Evolutionary conservation across 2,113 vertebrate genomes (phyloP).

Genomic region (Gambusia holbrooki): DNA sequence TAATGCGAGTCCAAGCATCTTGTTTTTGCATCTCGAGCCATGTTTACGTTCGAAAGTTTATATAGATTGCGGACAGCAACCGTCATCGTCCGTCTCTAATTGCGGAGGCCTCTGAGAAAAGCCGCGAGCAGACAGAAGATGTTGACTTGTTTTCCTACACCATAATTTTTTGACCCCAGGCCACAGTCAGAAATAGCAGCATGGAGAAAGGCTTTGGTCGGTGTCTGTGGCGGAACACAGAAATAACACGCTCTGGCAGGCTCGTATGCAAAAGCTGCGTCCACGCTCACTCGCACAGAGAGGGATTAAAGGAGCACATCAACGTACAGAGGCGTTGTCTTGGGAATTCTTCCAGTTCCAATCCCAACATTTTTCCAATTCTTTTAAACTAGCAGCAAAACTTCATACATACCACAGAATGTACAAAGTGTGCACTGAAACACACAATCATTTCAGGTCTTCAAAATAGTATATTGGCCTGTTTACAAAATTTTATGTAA

Average conservation of each 20-base stretch:
- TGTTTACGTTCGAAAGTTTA: constrained; percentile 57
- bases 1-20: constrained; percentile 21
- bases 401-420: constrained; percentile 33
- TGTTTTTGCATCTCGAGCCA: constrained; percentile 52
- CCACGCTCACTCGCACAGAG: constrained; percentile 9
- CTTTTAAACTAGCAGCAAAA: constrained; percentile 28
- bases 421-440: constrained; percentile 17
- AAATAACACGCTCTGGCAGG: constrained; percentile 64
- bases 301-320: constrained; percentile 14
- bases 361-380: constrained; percentile 8
- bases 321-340: constrained; percentile 47
- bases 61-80: constrained; percentile 61
- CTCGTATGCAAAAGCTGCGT: constrained; percentile 38
- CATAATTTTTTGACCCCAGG: constrained; percentile 70
- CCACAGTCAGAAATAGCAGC: constrained; percentile 72
- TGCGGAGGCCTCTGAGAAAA: constrained; percentile 51
- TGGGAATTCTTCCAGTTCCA: constrained; percentile 45
- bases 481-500: not conserved
- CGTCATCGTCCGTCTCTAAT: constrained; percentile 59
- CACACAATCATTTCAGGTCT: not conserved
- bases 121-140: constrained; percentile 51
- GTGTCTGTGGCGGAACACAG: constrained; percentile 65
- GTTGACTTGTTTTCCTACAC: constrained; percentile 57
- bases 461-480: not conserved
- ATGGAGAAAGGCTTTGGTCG: constrained; percentile 60